A percentile compares a stretch with the other conserved stretches of the same genome.
Evolutionary conservation across 1,140 invertebrate genomes (phyloP).

Genomic region (Drosophila murphyi): DNA sequence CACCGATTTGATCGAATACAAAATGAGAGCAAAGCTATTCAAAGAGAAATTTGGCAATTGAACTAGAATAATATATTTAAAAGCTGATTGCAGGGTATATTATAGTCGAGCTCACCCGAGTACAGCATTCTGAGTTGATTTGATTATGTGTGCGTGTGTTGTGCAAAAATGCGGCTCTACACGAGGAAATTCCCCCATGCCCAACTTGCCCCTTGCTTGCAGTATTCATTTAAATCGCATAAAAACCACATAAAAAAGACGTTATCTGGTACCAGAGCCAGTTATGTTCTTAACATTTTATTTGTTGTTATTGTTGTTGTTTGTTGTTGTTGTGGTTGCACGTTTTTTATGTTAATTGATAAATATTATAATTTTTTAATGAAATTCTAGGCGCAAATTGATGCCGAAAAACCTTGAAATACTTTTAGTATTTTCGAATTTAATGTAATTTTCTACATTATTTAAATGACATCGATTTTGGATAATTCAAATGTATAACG

Average conservation of each 20-base stretch:
- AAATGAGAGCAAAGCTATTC: no score
- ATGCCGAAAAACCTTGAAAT: constrained; percentile 50
- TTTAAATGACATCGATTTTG: constrained; percentile 19
- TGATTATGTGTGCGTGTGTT: not conserved
- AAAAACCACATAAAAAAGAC: constrained; percentile 57
- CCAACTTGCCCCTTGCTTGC: not conserved
- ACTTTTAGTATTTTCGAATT: constrained; percentile 38
- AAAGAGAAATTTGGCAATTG: no score
- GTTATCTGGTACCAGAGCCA: constrained; percentile 19
- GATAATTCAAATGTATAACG: not conserved
- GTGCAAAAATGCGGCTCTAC: constrained; percentile 39
- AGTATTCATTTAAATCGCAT: constrained; percentile 70
- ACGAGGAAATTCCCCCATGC: not conserved
- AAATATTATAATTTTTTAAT: constrained; percentile 61
- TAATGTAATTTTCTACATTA: constrained; percentile 1
- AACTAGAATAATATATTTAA: no score
- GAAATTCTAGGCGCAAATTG: constrained; percentile 38
- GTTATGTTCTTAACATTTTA: constrained; percentile 25
- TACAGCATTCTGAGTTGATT: not conserved
- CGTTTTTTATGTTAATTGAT: constrained; percentile 46
- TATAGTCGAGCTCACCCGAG: no score
- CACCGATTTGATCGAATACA: no score
- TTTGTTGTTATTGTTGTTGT: not conserved
- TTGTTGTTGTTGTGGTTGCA: constrained; percentile 12
- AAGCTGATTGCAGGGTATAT: no score